These are phyloP conservation scores for Ctenodactylus gundi DNA, from an alignment of 2,113 vertebrate species.

Conservation along the genomic window DNA sequence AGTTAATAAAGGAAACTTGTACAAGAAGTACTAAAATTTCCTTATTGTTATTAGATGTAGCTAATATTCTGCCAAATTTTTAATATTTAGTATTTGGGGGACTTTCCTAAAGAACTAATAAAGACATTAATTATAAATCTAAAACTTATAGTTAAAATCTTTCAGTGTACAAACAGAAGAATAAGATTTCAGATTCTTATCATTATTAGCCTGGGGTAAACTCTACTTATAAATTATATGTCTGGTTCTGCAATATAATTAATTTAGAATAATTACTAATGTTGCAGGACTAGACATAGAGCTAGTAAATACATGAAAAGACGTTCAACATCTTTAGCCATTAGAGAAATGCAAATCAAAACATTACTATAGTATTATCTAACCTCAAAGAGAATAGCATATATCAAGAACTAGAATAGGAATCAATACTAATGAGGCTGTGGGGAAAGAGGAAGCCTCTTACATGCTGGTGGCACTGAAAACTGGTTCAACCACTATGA, in stretches of 20 bases:
- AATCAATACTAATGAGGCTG: too few relatives aligned
- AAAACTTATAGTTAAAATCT: background rate
- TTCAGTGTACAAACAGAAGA: background rate
- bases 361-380: too few relatives aligned
- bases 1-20: background rate
- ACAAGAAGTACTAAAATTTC: background rate
- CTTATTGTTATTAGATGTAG: background rate
- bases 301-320: too few relatives aligned
- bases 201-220: background rate
- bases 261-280: constrained; percentile 13
- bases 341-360: too few relatives aligned
- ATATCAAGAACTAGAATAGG: too few relatives aligned
- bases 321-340: too few relatives aligned
- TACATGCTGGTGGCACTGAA: too few relatives aligned
- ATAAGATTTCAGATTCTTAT: constrained; percentile 4
- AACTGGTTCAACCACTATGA: too few relatives aligned
- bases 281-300: too few relatives aligned
- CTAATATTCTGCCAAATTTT: background rate
- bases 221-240: constrained; percentile 4
- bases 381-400: too few relatives aligned
- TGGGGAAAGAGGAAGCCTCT: too few relatives aligned
- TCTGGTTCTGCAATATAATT: background rate
- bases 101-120: constrained; percentile 26
- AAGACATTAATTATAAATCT: constrained; percentile 22
- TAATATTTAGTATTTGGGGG: background rate